Base-by-base conservation (phyloP, 2,888 invertebrate species). In the Drosophila flavopinicola region DNA sequence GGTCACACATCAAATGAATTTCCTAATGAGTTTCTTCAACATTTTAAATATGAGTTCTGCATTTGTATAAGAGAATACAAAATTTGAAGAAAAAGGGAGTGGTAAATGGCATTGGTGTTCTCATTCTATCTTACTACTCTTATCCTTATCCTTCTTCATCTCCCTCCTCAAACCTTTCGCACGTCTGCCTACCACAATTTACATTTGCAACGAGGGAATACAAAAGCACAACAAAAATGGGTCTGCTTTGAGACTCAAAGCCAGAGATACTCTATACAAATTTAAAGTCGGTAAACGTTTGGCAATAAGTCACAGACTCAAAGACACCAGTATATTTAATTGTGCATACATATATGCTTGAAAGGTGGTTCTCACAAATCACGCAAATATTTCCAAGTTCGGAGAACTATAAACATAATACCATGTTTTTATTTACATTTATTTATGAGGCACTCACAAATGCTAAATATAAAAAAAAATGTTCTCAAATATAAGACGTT, bases 11-110 rank as follows among this genome's bases (percentile, higher is more conserved):
- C 41, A 24, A 24, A 33, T 45, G 44, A 35, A 54, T 66, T 47
- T 54, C 1, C 33, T 53, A 75, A 72, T 67, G 52, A 59, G 57
- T 60, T 72, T 66, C 53, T 39, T 29, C 4, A 17, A 30, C 7
- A 30, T 10, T n/a, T 13, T 15, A 27, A 35, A 27, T 53, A 30
- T 32, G 23, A 32, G 20, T 41, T 25, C 24, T 9, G 10, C 15
- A 25, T 45, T 11, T 20, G 2, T 20, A 20, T 2, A 3, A 2
- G 20, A 20, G 20, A 20, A 4, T 20, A 4, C 20, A 2, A n/a
- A n/a, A n/a, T n/a, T n/a, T n/a, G n/a, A n/a, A n/a, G n/a, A n/a
- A 13, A 29, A 42, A 13, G 5, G 10, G 25, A 11, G n/a, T 4
- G 30, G 11, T 15, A 11, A 11, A 35, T 23, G 17, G 24, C 42